phyloP scores from a whole-genome alignment of 2,888 invertebrate genomes.

The Capitulum mitella region DNA sequence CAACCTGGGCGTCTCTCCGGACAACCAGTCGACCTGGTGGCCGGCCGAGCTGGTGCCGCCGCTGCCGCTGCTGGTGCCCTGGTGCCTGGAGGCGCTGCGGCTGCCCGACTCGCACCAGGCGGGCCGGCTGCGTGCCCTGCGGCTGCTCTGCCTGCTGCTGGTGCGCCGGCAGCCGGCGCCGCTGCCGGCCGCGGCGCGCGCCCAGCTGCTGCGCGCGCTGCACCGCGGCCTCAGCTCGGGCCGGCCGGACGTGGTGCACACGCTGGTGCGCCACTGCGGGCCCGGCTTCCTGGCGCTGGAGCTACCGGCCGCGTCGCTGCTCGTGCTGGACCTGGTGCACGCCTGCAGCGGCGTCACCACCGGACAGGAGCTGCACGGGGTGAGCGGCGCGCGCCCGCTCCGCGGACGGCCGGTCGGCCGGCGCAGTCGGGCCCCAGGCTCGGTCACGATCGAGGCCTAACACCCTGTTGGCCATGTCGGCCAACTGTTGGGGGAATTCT shows the following conservation, averaged over 20 bases:
- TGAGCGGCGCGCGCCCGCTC: slow-evolving; percentile 32
- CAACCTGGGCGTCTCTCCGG: slow-evolving; percentile 47
- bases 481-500: no score
- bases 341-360: slow-evolving; percentile 81
- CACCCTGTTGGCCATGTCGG: no score
- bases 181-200: slow-evolving; percentile 58
- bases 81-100: slow-evolving; percentile 72
- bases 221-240: slow-evolving; percentile 58
- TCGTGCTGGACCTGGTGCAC: slow-evolving; percentile 80
- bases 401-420: no score
- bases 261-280: slow-evolving; percentile 68
- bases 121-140: slow-evolving; percentile 79
- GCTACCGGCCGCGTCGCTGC: slow-evolving; percentile 77
- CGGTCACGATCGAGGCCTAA: no score
- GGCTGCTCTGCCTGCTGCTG: slow-evolving; percentile 69
- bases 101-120: slow-evolving; percentile 62
- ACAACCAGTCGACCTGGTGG: slow-evolving; percentile 66
- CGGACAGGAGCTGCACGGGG: slow-evolving; percentile 45
- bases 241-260: slow-evolving; percentile 63
- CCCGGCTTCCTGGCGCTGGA: slow-evolving; percentile 77
- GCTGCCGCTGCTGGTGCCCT: slow-evolving; percentile 77
- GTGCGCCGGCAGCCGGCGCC: slow-evolving; percentile 58
- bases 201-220: slow-evolving; percentile 77
- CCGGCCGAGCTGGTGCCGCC: slow-evolving; percentile 73
- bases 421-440: no score